These are phyloP conservation scores for Rhinoraja longicauda DNA, from an alignment of 2,797 vertebrate genomes.

Conservation along the genomic window DNA sequence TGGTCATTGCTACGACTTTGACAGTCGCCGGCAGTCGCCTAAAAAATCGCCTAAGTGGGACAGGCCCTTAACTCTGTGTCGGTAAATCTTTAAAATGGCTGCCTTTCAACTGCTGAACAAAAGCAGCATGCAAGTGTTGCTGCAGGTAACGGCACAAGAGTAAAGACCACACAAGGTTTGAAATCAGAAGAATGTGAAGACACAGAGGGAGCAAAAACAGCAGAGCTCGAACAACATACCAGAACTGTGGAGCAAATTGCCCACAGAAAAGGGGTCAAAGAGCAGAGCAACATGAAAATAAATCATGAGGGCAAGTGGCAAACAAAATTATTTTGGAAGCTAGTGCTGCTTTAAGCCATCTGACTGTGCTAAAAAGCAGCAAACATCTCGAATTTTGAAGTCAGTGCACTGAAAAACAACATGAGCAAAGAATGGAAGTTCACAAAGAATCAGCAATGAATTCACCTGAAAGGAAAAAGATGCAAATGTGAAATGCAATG, in stretches of 20 bases:
- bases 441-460: background rate
- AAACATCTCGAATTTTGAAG: background rate
- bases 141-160: background rate
- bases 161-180: constrained; percentile 6
- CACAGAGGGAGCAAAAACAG: background rate
- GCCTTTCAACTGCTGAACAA: constrained; percentile 18
- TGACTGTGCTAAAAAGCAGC: constrained; percentile 8
- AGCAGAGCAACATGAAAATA: background rate
- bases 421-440: constrained; percentile 2
- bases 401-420: background rate
- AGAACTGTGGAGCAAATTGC: background rate
- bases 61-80: background rate
- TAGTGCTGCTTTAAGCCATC: background rate
- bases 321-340: constrained; percentile 10
- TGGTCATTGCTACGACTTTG: no score
- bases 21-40: no score
- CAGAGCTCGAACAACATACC: constrained; percentile 28
- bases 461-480: background rate
- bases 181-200: constrained; percentile 27
- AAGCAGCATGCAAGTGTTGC: constrained; percentile 7
- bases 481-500: background rate
- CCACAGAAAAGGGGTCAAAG: constrained; percentile 24
- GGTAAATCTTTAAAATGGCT: constrained; percentile 11
- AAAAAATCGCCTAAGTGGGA: no score
- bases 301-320: constrained; percentile 20